Evolutionary conservation across 1,140 invertebrate genomes (phyloP), one percentile per base, ranked within the genome.

Genomic region (Zophobas morio): DNA sequence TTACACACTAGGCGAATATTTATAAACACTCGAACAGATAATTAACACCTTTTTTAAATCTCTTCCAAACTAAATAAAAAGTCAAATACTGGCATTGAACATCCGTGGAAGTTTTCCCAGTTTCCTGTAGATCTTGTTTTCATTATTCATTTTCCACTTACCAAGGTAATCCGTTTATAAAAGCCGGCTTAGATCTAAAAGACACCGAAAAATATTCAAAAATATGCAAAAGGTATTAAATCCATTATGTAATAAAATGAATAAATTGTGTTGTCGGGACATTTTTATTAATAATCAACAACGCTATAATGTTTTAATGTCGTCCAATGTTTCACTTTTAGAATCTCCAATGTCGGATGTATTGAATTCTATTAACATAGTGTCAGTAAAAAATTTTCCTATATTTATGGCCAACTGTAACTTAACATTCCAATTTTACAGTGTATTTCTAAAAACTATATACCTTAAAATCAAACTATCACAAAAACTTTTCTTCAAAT

Each of bases 291-390:
- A 60, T 6, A 60, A 60, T 54, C 35, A 20, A 60, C 8, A 35
- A 37, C 37, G 37, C 37, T 37, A 60, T 35, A 60, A 2, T 53
- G 49, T 8, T 53, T 20, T 20, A 53, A 6, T 20, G 20, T 53
- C 33, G n/a, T 36, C 35, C 35, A 37, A 60, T 60, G 56, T 36
- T 60, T 60, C 56, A 60, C 56, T 60, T 60, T 60, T 39, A 36
- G 56, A 37, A 60, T 60, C 56, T 60, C 56, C 56, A 60, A 60
- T 60, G 56, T 60, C 56, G 37, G n/a, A 35, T 54, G 53, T 20
- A 6, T 20, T 60, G 36, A 20, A 60, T 36, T 6, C 56, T 36
- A 60, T 60, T 60, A 60, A 60, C 56, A 60, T 60, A 60, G 2
- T 60, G 36, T 60, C 34, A 60, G n/a, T 60, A 60, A 36, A 39